Evolutionary conservation across 2,888 invertebrate species (phyloP).

Genomic region (Oeneis ivallda): DNA sequence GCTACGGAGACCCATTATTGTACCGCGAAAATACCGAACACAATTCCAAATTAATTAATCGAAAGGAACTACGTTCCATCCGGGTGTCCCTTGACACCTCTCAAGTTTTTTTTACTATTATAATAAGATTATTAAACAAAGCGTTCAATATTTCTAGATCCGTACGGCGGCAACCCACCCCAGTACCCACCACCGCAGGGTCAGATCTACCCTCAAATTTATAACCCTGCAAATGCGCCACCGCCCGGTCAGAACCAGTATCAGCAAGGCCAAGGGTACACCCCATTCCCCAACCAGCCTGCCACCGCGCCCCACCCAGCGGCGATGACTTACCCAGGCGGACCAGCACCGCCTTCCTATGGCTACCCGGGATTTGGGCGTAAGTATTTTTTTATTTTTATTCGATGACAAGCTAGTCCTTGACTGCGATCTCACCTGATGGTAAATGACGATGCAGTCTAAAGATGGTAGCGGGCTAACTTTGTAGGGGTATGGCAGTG

Average conservation of each 20-base stretch:
- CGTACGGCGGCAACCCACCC: constrained; percentile 56
- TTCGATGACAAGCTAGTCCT: too few relatives aligned
- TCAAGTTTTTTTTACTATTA: too few relatives aligned
- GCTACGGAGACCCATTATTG: too few relatives aligned
- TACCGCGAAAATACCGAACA: too few relatives aligned
- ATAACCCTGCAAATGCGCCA: constrained; percentile 57
- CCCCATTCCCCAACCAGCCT: constrained; percentile 40
- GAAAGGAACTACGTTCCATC: too few relatives aligned
- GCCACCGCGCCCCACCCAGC: constrained; percentile 47
- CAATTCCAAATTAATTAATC: too few relatives aligned
- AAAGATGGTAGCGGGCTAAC: too few relatives aligned
- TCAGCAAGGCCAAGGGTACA: constrained; percentile 43
- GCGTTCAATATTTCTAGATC: constrained; percentile 47
- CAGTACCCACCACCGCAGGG: constrained; percentile 65
- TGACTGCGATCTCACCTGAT: too few relatives aligned
- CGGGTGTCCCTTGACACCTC: too few relatives aligned
- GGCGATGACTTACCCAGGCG: constrained; percentile 58
- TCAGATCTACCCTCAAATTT: constrained; percentile 63
- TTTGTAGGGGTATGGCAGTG: too few relatives aligned
- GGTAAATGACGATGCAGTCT: too few relatives aligned
- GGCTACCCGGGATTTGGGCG: constrained; percentile 42
- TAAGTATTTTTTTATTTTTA: constrained; percentile 42
- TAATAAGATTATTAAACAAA: neutral
- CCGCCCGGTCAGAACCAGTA: constrained; percentile 48
- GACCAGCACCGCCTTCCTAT: constrained; percentile 44